Base-by-base conservation (phyloP, 1,140 invertebrate species). In the Pseudomyrmex gracilis region DNA sequence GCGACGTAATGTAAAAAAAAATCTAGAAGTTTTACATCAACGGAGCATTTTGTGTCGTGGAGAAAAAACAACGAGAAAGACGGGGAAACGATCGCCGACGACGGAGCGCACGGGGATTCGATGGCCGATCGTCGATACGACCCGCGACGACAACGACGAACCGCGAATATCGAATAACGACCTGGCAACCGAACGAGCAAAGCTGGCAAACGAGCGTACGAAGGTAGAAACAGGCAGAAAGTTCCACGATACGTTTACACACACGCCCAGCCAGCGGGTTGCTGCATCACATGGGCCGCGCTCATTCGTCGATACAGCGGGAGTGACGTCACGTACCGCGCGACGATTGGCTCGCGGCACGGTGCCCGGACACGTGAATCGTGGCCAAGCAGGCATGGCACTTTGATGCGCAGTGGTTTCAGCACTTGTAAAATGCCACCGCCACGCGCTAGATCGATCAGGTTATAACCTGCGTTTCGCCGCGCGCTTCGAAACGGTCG, bases 351-450 rank as follows among this genome's bases (percentile, higher is more conserved):
- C 66, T 71, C 85, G 84, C 82, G 86, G 80, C 86, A 84, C 88
- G 91, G 89, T 84, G 85, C 91, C 92, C 92, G 91, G 93, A 95
- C 94, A 95, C 93, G 94, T 95, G 94, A 94, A 94, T 93, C 90
- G 92, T 91, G 92, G 91, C 91, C 92, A 90, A 92, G 91, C 91
- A 93, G 93, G 93, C 93, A 94, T 94, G 93, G 93, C 93, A 92
- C 92, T 93, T 80, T 93, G 93, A 93, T 94, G 93, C 94, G 93
- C 93, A 94, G 93, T 94, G 93, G 93, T 93, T 93, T 70, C 71
- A 91, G 90, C 91, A 91, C 92, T 92, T 92, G 91, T 90, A 93
- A 93, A 93, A 93, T 93, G 93, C 93, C 91, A 91, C 92, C 93
- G 92, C 92, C 92, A 93, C 93, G 93, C 93, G 92, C 92, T 91